phyloP scores from a whole-genome alignment of 1,140 invertebrate genomes.

The Aplysia californica region DNA sequence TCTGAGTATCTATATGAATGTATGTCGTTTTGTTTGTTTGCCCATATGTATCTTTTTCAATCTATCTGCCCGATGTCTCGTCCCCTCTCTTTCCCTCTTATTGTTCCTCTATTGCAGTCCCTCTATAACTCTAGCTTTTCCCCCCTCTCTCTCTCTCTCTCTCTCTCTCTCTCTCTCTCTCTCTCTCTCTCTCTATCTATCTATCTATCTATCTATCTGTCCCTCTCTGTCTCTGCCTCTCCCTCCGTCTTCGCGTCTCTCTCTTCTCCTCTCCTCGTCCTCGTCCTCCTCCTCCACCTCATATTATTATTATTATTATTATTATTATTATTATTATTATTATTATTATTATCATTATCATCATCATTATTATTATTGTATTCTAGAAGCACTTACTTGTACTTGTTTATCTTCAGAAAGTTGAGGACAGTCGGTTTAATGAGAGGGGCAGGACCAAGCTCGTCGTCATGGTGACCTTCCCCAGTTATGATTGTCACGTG shows the following conservation, averaged over 20 bases:
- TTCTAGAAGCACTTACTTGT: conserved; percentile 5
- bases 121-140: not conserved
- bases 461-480: conserved; percentile 7
- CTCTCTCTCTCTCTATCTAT: not conserved
- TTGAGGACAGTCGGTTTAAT: conserved; percentile 17
- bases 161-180: too few relatives aligned
- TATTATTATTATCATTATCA: not conserved
- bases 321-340: not conserved
- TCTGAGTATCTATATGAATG: not conserved
- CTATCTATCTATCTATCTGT: not conserved
- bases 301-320: not conserved
- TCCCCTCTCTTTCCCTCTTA: not conserved
- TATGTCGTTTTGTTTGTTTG: not conserved
- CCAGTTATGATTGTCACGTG: conserved; percentile 25
- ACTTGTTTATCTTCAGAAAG: conserved; percentile 25
- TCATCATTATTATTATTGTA: not conserved
- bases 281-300: not conserved
- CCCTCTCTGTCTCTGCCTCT: not conserved
- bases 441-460: not conserved
- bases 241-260: not conserved
- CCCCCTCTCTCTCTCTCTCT: not conserved
- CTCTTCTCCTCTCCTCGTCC: not conserved
- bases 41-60: not conserved
- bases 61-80: not conserved
- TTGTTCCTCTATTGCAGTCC: not conserved